Percentiles rank a stretch among this genome's conserved stretches.
phyloP scores from a whole-genome alignment of 2,888 invertebrate genomes.

The Phyto melanocephala region DNA sequence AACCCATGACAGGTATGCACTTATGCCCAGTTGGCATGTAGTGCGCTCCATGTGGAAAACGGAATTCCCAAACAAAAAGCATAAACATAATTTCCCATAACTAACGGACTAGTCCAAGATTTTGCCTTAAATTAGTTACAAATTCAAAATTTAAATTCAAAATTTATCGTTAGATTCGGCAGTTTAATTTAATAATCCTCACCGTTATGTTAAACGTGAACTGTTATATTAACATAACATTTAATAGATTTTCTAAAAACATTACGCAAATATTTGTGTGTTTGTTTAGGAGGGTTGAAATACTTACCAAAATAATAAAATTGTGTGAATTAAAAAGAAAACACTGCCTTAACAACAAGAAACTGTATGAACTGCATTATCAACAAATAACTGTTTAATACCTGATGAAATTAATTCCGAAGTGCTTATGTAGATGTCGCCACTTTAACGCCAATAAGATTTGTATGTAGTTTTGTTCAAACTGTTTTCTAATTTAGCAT shows the following conservation, averaged over 20 bases:
- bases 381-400: slow-evolving; percentile 47
- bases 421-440: slow-evolving; percentile 57
- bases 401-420: background rate
- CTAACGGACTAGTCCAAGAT: too few relatives aligned
- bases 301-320: background rate
- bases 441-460: background rate
- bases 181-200: too few relatives aligned
- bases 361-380: slow-evolving; percentile 48
- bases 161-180: too few relatives aligned
- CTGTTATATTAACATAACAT: slow-evolving; percentile 5
- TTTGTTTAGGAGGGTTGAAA: slow-evolving; percentile 44
- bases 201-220: background rate
- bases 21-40: too few relatives aligned
- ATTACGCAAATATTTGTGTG: background rate
- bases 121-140: too few relatives aligned
- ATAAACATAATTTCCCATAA: too few relatives aligned
- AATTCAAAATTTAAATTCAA: too few relatives aligned
- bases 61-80: too few relatives aligned
- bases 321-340: background rate
- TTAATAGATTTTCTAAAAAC: background rate
- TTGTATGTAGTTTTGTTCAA: background rate
- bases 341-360: slow-evolving; percentile 62
- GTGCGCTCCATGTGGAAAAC: too few relatives aligned
- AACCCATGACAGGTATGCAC: too few relatives aligned
- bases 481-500: slow-evolving; percentile 5